Evolutionary conservation across 2,888 invertebrate species (phyloP).

Genomic region (Polyommatus icarus): DNA sequence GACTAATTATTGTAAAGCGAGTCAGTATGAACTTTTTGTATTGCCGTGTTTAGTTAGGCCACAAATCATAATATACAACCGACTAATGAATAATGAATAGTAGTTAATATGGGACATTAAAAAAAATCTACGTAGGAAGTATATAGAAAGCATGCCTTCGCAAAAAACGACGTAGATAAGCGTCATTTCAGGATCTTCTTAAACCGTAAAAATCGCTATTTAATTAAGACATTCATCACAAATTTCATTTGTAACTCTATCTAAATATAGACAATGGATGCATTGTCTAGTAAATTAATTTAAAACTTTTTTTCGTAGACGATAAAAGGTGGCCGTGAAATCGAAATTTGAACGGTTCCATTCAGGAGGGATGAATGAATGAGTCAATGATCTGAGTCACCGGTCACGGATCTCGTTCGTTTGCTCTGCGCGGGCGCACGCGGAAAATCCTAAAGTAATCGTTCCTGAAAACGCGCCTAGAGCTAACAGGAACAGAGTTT

Average conservation of each 20-base stretch:
- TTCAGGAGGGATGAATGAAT: slow-evolving; percentile 53
- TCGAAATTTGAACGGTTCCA: slow-evolving; percentile 37
- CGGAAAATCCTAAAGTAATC: slow-evolving; percentile 40
- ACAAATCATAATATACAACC: too few species aligned
- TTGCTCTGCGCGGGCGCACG: slow-evolving; percentile 34
- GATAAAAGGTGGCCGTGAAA: not conserved
- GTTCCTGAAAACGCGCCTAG: not conserved
- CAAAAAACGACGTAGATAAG: too few species aligned
- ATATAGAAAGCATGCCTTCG: too few species aligned
- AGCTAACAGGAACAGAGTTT: not conserved
- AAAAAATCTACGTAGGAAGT: too few species aligned
- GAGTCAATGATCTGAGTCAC: slow-evolving; percentile 53
- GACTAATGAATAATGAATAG: too few species aligned
- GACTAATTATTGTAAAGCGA: too few species aligned
- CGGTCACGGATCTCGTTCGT: slow-evolving; percentile 45
- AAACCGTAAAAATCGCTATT: not conserved
- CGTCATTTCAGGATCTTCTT: not conserved
- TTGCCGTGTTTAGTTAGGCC: too few species aligned
- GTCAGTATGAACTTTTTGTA: too few species aligned
- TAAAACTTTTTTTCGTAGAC: not conserved
- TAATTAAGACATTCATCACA: not conserved
- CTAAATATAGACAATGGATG: not conserved
- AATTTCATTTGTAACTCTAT: not conserved
- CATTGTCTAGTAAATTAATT: slow-evolving; percentile 4
- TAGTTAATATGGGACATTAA: too few species aligned